Evolutionary conservation across 2,888 invertebrate genomes (phyloP).

Genomic region (Chrysolina oricalcia): DNA sequence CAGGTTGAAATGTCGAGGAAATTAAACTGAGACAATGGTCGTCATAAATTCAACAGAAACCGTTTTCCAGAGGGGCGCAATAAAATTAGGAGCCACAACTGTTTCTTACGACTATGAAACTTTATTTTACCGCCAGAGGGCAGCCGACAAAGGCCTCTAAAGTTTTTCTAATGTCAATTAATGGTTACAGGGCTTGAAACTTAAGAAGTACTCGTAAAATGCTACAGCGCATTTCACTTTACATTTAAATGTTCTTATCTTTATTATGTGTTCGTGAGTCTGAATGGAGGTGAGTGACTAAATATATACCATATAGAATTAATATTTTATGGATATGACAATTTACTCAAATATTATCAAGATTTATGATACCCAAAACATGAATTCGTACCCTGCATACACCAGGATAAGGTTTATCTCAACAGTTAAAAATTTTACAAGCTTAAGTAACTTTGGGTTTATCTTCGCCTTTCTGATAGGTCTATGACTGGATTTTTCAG

Average conservation of each 20-base stretch:
- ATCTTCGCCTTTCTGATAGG: not conserved
- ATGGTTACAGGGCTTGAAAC: constrained; percentile 57
- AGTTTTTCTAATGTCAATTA: constrained; percentile 69
- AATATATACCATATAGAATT: constrained; percentile 7
- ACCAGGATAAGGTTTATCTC: not conserved
- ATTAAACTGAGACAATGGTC: constrained; percentile 46
- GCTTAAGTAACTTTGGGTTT: not conserved
- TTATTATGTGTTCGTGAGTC: constrained; percentile 32
- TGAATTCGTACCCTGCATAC: not conserved
- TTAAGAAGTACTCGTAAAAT: constrained; percentile 47
- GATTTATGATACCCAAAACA: not conserved
- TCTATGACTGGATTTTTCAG: no score
- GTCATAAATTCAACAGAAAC: constrained; percentile 44
- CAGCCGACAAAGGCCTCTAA: constrained; percentile 66
- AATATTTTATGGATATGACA: constrained; percentile 29
- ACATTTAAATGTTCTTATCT: constrained; percentile 40
- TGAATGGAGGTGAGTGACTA: constrained; percentile 19
- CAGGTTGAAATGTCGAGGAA: constrained; percentile 34
- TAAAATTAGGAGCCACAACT: constrained; percentile 51
- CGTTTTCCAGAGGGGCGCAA: constrained; percentile 37
- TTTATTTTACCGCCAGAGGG: constrained; percentile 59
- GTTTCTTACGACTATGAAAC: constrained; percentile 52
- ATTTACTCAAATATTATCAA: constrained; percentile 1
- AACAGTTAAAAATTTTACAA: not conserved
- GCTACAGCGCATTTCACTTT: constrained; percentile 44